Evolutionary conservation across 2,113 vertebrate genomes (phyloP).

Genomic region (Nothocercus nigrocapillus): DNA sequence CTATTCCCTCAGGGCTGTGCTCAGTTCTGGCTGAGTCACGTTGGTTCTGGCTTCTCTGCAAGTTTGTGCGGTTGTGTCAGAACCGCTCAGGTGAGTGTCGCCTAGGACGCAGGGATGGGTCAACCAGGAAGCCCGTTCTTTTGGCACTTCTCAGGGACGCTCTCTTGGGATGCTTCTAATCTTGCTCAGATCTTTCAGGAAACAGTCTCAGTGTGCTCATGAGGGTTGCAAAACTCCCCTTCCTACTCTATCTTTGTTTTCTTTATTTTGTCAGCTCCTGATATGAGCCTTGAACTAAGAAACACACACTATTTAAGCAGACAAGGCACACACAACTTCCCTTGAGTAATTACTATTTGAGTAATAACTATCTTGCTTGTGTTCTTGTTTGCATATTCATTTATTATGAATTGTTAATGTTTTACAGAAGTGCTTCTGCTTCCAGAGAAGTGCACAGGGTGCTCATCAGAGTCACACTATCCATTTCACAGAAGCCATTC

Average conservation of each 20-base stretch:
- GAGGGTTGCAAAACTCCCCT: background rate
- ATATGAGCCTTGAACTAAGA: background rate
- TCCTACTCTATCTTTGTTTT: background rate
- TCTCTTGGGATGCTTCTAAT: background rate
- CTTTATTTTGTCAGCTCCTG: background rate
- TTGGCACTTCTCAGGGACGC: too few relatives aligned
- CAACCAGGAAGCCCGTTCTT: too few relatives aligned
- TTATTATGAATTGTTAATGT: background rate
- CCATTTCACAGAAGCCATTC: background rate
- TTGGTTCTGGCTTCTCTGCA: accelerated
- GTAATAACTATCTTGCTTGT: background rate
- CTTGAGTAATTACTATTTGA: background rate
- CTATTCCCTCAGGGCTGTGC: background rate
- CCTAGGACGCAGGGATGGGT: background rate
- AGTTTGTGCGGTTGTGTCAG: background rate
- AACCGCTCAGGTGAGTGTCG: background rate
- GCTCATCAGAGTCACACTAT: background rate
- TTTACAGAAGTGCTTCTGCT: accelerated
- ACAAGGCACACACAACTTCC: background rate
- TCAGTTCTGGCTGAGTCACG: background rate
- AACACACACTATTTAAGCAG: background rate
- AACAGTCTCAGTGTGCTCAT: background rate
- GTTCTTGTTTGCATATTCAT: background rate
- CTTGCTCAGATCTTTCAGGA: background rate
- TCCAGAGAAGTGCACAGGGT: background rate